Conservation (phyloP, 2,797 vertebrate genomes). For the Dendrocincla fuliginosa region DNA sequence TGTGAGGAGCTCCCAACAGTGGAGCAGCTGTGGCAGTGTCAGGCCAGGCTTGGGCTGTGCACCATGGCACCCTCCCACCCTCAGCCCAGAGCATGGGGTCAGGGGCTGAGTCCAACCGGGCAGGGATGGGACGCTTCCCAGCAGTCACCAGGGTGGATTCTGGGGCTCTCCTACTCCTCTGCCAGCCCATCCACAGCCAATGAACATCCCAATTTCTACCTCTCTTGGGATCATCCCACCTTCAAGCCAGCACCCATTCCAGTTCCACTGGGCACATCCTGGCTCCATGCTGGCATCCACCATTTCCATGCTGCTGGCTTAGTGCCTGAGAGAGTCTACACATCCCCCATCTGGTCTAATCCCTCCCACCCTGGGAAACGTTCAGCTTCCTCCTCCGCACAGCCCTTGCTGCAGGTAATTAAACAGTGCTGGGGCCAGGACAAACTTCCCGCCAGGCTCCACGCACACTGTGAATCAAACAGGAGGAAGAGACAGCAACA, state of each 20-base stretch:
- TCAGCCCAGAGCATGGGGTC: fast-evolving
- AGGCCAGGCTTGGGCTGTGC: not conserved
- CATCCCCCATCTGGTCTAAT: not conserved
- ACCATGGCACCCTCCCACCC: fast-evolving
- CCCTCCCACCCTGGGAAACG: not conserved
- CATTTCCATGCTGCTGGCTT: not conserved
- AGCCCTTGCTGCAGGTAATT: not conserved
- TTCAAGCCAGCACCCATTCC: fast-evolving
- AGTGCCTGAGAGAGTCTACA: not conserved
- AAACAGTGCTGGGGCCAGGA: not conserved
- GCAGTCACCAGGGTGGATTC: fast-evolving
- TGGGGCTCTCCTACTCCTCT: not conserved
- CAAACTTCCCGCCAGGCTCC: not conserved
- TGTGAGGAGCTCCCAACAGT: fast-evolving
- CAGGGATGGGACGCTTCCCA: not conserved
- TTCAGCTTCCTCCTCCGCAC: not conserved
- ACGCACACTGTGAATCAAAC: not conserved
- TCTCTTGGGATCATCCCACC: not conserved
- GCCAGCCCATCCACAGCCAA: fast-evolving
- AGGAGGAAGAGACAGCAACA: slow-evolving; percentile 6
- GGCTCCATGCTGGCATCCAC: not conserved
- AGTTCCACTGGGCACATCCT: not conserved
- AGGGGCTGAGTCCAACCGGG: fast-evolving
- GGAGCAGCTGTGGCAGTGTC: not conserved
- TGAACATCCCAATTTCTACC: not conserved